A percentile compares a stretch with the other conserved stretches of the same genome.
These are phyloP conservation scores for Peribatodes rhomboidaria DNA, from an alignment of 2,888 invertebrate species.

Conservation along the genomic window DNA sequence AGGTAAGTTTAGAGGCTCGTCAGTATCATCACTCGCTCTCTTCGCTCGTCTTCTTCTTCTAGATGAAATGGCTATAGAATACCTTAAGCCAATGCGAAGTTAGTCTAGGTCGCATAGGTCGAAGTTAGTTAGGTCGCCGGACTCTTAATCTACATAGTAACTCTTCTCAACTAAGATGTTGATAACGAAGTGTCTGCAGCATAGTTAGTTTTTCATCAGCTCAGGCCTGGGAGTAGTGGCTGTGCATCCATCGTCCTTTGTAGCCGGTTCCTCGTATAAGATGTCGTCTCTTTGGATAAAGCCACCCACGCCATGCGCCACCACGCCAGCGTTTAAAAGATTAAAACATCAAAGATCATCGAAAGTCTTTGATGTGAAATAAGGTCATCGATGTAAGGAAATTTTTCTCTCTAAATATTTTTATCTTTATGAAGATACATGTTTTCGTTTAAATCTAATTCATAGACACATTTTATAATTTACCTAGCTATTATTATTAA, in stretches of 20 bases:
- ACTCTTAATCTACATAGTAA: background rate
- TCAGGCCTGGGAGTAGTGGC: constrained; percentile 46
- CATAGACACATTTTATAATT: background rate
- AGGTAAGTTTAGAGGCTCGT: too few species aligned
- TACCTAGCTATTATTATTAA: background rate
- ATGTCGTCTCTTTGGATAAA: constrained; percentile 63
- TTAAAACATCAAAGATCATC: constrained; percentile 81
- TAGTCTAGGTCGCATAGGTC: too few species aligned
- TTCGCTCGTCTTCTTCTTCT: too few species aligned
- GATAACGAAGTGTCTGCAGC: background rate
- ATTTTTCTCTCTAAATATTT: constrained; percentile 55
- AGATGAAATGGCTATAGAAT: too few species aligned
- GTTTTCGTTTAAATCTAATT: constrained; percentile 16
- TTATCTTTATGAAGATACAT: constrained; percentile 43
- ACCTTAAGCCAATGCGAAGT: too few species aligned
- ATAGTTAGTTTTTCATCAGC: constrained; percentile 20
- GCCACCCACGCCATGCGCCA: constrained; percentile 64
- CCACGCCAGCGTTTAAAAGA: constrained; percentile 76
- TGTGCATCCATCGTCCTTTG: constrained; percentile 60
- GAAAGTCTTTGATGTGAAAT: constrained; percentile 74
- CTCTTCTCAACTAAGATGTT: constrained; percentile 1
- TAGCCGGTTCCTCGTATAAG: constrained; percentile 54
- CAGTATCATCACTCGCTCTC: too few species aligned
- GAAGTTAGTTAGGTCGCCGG: too few species aligned
- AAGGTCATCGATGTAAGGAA: constrained; percentile 77